Percentiles rank a stretch among this genome's conserved stretches.
phyloP scores from a whole-genome alignment of 2,113 vertebrate genomes.

The Trochalopteron elliotii region DNA sequence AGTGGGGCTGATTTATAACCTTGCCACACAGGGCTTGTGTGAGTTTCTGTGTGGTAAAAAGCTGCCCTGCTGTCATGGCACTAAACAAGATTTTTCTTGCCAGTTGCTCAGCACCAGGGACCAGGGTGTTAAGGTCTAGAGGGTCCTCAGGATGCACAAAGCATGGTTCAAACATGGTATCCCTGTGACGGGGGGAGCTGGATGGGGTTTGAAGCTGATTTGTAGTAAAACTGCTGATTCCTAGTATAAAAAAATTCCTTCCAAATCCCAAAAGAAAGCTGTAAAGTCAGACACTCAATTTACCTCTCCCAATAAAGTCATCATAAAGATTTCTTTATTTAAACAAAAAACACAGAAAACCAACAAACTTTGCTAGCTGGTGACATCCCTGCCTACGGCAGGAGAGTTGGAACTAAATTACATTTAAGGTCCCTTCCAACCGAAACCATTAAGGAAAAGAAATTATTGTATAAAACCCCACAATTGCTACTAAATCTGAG shows the following conservation, averaged over 20 bases:
- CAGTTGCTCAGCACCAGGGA: neutral
- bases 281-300: neutral
- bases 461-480: neutral
- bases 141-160: neutral
- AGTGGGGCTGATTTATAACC: slow-evolving; percentile 34
- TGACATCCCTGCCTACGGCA: rapidly evolving
- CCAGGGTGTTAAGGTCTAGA: neutral
- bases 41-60: neutral
- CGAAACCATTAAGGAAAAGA: neutral
- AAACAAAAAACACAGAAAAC: neutral
- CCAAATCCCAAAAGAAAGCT: neutral
- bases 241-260: neutral
- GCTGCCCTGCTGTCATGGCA: neutral
- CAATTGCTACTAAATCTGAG: neutral
- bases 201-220: neutral
- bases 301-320: neutral
- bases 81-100: neutral
- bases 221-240: neutral
- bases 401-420: rapidly evolving
- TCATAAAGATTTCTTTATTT: neutral
- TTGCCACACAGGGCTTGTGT: neutral
- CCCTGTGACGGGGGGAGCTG: neutral
- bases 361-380: neutral
- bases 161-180: neutral
- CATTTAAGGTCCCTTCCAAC: neutral